A percentile compares a stretch with the other conserved stretches of the same genome.
phyloP scores from a whole-genome alignment of 2,113 vertebrate species.

The Parus major region DNA sequence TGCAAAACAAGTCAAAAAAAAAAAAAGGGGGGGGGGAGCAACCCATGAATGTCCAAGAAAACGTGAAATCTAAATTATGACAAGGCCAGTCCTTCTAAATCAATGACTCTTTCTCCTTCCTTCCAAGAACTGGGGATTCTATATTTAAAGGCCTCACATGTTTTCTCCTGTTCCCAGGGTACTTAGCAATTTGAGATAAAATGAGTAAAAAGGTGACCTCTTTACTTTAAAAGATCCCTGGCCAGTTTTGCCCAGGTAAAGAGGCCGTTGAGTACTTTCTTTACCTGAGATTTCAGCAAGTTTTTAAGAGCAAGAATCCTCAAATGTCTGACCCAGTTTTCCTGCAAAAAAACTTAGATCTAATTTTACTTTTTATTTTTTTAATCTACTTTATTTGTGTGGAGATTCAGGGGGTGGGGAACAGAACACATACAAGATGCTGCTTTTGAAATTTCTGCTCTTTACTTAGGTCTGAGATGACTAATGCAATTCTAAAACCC shows the following conservation, averaged over 20 bases:
- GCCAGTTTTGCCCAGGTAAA: slow-evolving; percentile 6
- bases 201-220: slow-evolving; percentile 22
- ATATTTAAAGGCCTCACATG: background rate
- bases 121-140: background rate
- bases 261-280: background rate
- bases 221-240: slow-evolving; percentile 8
- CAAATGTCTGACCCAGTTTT: background rate
- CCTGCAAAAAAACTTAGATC: background rate
- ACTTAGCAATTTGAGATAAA: slow-evolving; percentile 20
- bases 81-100: background rate
- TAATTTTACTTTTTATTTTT: background rate
- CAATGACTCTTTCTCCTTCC: background rate
- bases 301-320: background rate
- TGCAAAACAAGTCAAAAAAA: background rate
- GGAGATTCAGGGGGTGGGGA: background rate
- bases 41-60: background rate
- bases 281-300: background rate
- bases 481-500: background rate
- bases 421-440: background rate
- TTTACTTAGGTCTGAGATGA: background rate
- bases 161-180: background rate
- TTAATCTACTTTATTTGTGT: background rate
- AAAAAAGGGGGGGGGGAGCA: rapidly evolving
- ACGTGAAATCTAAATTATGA: background rate
- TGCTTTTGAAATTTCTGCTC: background rate